A percentile compares a stretch with the other conserved stretches of the same genome.
Evolutionary conservation across 2,888 invertebrate genomes (phyloP).

Genomic region (Stenoptilia bipunctidactyla): DNA sequence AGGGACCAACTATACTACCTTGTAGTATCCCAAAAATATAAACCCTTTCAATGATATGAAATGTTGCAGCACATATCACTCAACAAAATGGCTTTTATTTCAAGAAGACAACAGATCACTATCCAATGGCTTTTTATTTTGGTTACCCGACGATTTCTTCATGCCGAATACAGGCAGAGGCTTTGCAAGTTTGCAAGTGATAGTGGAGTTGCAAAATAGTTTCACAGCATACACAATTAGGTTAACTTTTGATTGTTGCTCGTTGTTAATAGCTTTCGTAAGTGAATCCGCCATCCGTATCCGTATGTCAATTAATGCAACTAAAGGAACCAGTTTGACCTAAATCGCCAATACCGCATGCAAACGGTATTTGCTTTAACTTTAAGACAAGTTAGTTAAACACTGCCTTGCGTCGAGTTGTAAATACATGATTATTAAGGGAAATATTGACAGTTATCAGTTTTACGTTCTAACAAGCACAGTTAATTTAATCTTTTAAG

Average conservation of each 20-base stretch:
- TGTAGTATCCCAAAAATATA: constrained; percentile 36
- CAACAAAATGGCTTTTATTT: constrained; percentile 64
- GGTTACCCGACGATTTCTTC: constrained; percentile 37
- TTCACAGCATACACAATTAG: constrained; percentile 27
- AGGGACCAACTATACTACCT: constrained; percentile 28
- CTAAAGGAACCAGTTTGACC: constrained; percentile 44
- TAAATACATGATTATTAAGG: no score
- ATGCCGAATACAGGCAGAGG: constrained; percentile 33
- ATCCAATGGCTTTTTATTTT: constrained; percentile 38
- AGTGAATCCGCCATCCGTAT: constrained; percentile 37
- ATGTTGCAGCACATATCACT: constrained; percentile 51
- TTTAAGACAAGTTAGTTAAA: no score
- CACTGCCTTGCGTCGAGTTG: no score
- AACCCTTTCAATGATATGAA: constrained; percentile 46
- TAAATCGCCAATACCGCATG: constrained; percentile 33
- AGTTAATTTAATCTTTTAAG: no score
- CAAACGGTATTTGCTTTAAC: no score
- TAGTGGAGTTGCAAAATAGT: constrained; percentile 28
- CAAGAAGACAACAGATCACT: constrained; percentile 52
- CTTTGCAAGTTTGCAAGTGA: constrained; percentile 34
- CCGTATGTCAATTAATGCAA: constrained; percentile 57
- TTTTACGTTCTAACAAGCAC: no score
- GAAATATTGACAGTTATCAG: no score
- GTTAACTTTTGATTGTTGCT: constrained; percentile 25
- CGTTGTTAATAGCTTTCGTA: constrained; percentile 21